phyloP scores from a whole-genome alignment of 2,888 invertebrate species.

The Meteorus colon region DNA sequence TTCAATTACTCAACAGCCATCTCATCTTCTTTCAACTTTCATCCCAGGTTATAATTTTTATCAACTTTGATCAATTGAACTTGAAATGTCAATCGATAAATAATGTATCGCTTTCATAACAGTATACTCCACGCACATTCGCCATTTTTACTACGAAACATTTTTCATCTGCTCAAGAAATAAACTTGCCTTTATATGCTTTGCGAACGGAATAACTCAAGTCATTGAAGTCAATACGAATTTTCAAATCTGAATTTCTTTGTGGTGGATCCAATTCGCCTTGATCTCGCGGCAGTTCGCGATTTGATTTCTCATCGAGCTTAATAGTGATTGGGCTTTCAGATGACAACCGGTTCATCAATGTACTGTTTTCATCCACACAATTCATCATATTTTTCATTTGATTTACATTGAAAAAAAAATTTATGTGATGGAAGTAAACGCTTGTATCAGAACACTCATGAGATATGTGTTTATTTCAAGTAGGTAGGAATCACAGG shows the following conservation, averaged over 20 bases:
- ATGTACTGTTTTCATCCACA: neutral
- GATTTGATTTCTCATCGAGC: conserved; percentile 31
- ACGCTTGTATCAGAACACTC: neutral
- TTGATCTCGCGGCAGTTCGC: conserved; percentile 15
- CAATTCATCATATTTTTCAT: neutral
- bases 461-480: neutral
- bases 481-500: neutral
- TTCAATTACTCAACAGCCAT: neutral
- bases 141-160: no score
- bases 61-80: neutral
- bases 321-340: conserved; percentile 30
- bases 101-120: neutral
- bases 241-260: neutral
- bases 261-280: neutral
- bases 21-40: neutral
- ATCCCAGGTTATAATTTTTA: neutral
- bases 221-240: conserved; percentile 52
- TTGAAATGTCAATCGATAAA: neutral
- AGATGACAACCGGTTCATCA: neutral
- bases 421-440: neutral
- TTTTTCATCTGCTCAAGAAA: neutral
- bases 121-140: no score
- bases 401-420: neutral
- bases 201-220: conserved; percentile 48
- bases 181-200: conserved; percentile 46